phyloP scores from a whole-genome alignment of 1,140 invertebrate species.

The Drosophila aff. region DNA sequence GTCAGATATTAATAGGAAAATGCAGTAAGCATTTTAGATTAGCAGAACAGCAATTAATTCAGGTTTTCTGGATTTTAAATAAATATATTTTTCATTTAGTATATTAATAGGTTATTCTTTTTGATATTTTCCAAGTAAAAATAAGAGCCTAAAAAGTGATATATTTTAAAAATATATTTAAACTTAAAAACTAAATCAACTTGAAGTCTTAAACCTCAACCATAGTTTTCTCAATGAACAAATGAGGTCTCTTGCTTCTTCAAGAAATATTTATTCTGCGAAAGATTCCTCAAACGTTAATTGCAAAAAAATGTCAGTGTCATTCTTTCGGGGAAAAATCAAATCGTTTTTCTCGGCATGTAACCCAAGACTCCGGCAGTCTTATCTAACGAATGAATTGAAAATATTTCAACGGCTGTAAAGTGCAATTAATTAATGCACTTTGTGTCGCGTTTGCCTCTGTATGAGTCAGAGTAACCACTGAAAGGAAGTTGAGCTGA shows the following conservation, averaged over 20 bases:
- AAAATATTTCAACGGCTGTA: constrained; percentile 51
- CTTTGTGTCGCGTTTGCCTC: constrained; percentile 19
- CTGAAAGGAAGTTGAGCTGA: constrained; percentile 26
- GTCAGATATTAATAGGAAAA: not conserved
- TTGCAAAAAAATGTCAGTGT: not conserved
- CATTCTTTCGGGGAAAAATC: constrained; percentile 2
- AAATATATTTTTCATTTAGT: too few relatives aligned
- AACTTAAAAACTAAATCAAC: too few relatives aligned
- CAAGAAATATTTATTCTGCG: not conserved
- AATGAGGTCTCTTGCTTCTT: not conserved
- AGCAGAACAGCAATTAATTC: not conserved
- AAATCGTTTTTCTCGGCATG: constrained; percentile 27
- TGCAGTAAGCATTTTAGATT: not conserved
- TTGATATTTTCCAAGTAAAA: too few relatives aligned
- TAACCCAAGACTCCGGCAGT: constrained; percentile 8
- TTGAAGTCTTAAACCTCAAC: not conserved
- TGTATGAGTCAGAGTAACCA: constrained; percentile 52
- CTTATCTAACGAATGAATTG: constrained; percentile 62
- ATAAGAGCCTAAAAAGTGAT: too few relatives aligned
- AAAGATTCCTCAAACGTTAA: not conserved
- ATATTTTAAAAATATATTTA: not conserved
- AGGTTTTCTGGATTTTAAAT: not conserved
- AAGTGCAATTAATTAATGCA: constrained; percentile 63
- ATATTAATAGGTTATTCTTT: too few relatives aligned
- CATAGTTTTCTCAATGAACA: not conserved